Percentiles rank a stretch among this genome's conserved stretches.
Evolutionary conservation across 2,888 invertebrate genomes (phyloP).

Genomic region (Leucophenga maculata): DNA sequence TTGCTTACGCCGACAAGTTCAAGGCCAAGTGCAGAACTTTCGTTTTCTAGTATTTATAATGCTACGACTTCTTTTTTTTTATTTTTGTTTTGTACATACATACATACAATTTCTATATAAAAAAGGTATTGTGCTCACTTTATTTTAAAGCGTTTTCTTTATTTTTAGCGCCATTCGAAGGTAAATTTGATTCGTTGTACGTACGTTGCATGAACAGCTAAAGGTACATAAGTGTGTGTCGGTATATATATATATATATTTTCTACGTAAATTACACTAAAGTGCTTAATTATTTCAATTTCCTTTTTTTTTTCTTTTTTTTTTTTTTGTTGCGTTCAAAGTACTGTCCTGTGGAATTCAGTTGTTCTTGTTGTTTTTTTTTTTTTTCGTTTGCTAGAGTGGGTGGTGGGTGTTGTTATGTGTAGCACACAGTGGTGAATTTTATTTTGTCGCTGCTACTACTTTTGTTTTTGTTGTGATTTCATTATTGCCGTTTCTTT

Average conservation of each 20-base stretch:
- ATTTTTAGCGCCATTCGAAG: neutral
- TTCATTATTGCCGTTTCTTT: no score
- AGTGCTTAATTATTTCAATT: neutral
- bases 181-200: neutral
- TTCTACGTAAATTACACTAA: slow-evolving; percentile 8
- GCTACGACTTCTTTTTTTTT: neutral
- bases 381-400: no score
- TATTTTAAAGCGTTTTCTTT: neutral
- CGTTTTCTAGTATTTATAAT: slow-evolving; percentile 50
- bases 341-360: no score
- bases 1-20: slow-evolving; percentile 57
- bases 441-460: no score
- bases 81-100: neutral
- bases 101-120: no score
- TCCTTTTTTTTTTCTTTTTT: neutral
- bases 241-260: slow-evolving; percentile 22
- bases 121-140: neutral
- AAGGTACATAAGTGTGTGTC: neutral
- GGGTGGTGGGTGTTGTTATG: no score
- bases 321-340: no score
- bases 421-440: no score
- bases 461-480: no score
- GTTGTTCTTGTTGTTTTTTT: no score
- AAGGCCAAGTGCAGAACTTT: slow-evolving; percentile 63
- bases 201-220: no score